These are phyloP conservation scores for Tympanoctomys barrerae DNA, from an alignment of 2,797 vertebrate genomes.

Conservation along the genomic window DNA sequence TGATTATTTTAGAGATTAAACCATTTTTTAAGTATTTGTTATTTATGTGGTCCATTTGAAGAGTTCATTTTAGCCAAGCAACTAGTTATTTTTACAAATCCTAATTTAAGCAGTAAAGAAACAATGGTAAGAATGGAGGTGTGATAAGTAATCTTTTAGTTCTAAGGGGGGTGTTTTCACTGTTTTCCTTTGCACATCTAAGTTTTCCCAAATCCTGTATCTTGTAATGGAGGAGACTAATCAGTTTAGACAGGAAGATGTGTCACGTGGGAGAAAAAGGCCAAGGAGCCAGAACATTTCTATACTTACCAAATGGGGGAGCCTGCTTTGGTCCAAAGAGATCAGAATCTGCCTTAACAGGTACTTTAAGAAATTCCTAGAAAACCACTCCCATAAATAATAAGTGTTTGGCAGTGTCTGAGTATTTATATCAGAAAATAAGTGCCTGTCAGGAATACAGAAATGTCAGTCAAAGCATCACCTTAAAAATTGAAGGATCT, in stretches of 20 bases:
- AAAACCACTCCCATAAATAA: not conserved
- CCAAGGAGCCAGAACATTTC: not conserved
- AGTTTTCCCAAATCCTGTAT: slow-evolving; percentile 1
- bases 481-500: slow-evolving; percentile 14
- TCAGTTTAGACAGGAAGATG: not conserved
- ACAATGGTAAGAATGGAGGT: not conserved
- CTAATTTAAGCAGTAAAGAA: slow-evolving; percentile 39
- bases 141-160: not conserved
- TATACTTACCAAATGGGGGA: slow-evolving; percentile 35
- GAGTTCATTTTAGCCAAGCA: not conserved
- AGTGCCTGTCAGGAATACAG: not conserved
- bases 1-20: slow-evolving; percentile 42
- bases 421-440: slow-evolving; percentile 46
- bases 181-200: not conserved
- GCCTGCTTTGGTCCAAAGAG: not conserved
- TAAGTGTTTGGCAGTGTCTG: not conserved
- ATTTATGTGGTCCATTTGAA: slow-evolving; percentile 61
- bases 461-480: not conserved
- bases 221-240: slow-evolving; percentile 3
- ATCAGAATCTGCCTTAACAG: slow-evolving; percentile 50
- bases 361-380: not conserved
- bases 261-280: not conserved
- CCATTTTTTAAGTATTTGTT: slow-evolving; percentile 1
- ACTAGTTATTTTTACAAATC: slow-evolving; percentile 36
- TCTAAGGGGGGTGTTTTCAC: not conserved